Evolutionary conservation across 2,888 invertebrate genomes (phyloP).

Genomic region (Campoletis raptor): DNA sequence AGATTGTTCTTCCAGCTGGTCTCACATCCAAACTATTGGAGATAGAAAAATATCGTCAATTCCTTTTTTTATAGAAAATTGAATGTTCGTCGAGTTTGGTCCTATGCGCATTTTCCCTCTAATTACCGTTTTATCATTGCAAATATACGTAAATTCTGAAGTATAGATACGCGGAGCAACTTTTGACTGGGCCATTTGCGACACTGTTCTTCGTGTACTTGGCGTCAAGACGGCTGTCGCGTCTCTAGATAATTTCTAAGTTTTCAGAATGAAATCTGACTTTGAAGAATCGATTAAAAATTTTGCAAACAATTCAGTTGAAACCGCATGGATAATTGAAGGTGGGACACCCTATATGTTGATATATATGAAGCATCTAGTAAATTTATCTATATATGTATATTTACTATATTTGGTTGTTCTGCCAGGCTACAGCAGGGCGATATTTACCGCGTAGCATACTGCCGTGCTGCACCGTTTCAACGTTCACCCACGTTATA

Average conservation of each 20-base stretch:
- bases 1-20: background rate
- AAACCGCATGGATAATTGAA: background rate
- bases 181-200: too few relatives aligned
- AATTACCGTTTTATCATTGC: background rate
- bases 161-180: background rate
- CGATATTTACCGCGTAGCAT: conserved; percentile 20
- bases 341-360: background rate
- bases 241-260: too few relatives aligned
- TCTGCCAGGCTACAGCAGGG: background rate
- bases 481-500: conserved; percentile 17
- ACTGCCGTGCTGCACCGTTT: conserved; percentile 30
- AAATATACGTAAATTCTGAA: background rate
- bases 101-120: background rate
- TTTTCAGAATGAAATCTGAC: background rate
- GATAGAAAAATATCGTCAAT: background rate
- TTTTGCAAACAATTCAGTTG: background rate
- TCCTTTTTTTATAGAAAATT: background rate
- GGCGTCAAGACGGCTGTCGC: too few relatives aligned
- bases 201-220: too few relatives aligned
- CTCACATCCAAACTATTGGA: background rate
- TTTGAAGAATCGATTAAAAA: background rate
- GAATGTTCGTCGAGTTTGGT: background rate
- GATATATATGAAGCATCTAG: background rate
- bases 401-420: background rate
- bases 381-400: conserved; percentile 11